These are phyloP conservation scores for Lampris incognitus DNA, from an alignment of 2,113 vertebrate genomes.

Conservation along the genomic window DNA sequence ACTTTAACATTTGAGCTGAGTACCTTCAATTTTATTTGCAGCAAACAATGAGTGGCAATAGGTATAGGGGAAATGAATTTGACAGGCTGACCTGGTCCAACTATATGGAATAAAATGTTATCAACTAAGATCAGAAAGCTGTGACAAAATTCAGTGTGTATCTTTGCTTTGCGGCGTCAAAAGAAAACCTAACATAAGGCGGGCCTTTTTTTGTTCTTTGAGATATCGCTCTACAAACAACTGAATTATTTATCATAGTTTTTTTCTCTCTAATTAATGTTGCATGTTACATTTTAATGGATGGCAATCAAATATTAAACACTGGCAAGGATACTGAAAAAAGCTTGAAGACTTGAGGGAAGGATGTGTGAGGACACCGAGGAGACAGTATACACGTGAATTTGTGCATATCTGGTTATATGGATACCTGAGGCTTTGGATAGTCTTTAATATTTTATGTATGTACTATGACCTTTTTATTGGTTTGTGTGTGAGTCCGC, in stretches of 20 bases:
- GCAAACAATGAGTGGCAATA: conserved; percentile 23
- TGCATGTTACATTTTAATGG: conserved; percentile 47
- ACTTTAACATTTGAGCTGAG: conserved; percentile 27
- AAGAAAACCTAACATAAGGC: conserved; percentile 16
- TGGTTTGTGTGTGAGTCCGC: conserved; percentile 2
- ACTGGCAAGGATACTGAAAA: conserved; percentile 26
- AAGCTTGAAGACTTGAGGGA: not conserved
- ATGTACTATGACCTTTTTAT: not conserved
- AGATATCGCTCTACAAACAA: conserved; percentile 49
- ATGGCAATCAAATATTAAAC: conserved; percentile 52
- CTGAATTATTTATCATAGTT: conserved; percentile 49
- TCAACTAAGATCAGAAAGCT: conserved; percentile 56
- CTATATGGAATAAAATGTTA: conserved; percentile 39
- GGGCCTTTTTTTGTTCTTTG: conserved; percentile 24
- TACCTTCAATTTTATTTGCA: conserved; percentile 42
- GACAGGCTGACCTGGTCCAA: conserved; percentile 25
- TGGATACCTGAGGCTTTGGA: not conserved
- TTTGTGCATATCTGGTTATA: conserved; percentile 4
- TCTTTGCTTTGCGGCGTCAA: conserved; percentile 34
- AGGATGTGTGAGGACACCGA: not conserved
- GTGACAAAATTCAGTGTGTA: conserved; percentile 17
- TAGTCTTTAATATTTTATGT: not conserved
- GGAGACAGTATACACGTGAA: not conserved
- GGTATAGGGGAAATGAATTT: conserved; percentile 5
- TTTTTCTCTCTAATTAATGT: conserved; percentile 58